Conservation (phyloP, 2,888 invertebrate species). For the Phaonia tiefii region DNA sequence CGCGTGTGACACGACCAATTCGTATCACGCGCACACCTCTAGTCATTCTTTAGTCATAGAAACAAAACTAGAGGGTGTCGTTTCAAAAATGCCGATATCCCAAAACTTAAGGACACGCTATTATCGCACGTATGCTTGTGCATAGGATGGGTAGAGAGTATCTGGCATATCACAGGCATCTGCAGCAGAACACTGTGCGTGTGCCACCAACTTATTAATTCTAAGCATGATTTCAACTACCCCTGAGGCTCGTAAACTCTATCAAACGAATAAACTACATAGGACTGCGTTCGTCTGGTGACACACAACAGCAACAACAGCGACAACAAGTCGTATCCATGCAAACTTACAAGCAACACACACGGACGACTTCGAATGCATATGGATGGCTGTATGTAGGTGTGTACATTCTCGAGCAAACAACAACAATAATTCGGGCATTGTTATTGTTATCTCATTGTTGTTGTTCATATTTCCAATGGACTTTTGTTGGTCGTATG, state of each 20-base stretch:
- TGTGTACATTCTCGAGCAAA: no score
- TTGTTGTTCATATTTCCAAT: constrained; percentile 11
- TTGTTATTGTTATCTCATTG: not conserved
- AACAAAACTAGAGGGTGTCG: no score
- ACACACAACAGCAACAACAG: constrained; percentile 1
- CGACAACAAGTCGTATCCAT: constrained; percentile 23
- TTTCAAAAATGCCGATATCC: no score
- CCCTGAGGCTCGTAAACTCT: constrained; percentile 65
- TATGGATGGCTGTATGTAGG: no score
- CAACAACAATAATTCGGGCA: not conserved
- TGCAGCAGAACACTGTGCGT: constrained; percentile 52
- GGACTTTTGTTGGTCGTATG: constrained; percentile 25
- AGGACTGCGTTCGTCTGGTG: not conserved
- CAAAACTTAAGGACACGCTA: no score
- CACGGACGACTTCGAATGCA: not conserved
- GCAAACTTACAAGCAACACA: no score
- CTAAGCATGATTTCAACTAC: constrained; percentile 63
- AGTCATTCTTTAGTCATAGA: no score
- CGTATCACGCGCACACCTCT: no score
- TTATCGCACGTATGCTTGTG: not conserved
- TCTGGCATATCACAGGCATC: constrained; percentile 22
- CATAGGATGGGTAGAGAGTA: not conserved
- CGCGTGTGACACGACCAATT: no score
- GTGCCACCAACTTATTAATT: constrained; percentile 66
- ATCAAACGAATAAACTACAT: constrained; percentile 59